Evolutionary conservation across 2,888 invertebrate genomes (phyloP).

Genomic region (Nesidiocoris tenuis): DNA sequence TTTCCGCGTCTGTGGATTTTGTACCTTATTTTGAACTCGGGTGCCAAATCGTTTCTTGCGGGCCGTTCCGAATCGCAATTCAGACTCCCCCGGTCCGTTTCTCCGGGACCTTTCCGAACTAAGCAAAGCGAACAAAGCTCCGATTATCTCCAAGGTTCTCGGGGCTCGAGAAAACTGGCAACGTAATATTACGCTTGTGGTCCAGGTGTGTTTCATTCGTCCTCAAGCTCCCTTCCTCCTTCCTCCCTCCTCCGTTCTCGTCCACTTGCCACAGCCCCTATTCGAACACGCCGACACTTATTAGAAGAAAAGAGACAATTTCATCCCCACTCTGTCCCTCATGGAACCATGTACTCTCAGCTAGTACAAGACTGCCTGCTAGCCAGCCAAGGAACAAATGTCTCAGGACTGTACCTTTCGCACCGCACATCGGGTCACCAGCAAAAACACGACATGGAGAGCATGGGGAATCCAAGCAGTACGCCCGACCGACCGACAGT

Average conservation of each 20-base stretch:
- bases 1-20: no score
- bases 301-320: neutral
- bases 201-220: neutral
- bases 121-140: no score
- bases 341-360: neutral
- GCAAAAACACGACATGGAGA: neutral
- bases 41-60: no score
- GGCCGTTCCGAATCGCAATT: no score
- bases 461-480: neutral
- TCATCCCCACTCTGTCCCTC: neutral
- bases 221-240: neutral
- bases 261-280: no score
- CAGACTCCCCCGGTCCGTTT: no score
- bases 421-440: neutral
- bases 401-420: neutral
- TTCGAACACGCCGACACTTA: neutral
- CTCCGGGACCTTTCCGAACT: no score
- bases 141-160: no score
- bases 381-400: neutral
- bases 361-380: neutral
- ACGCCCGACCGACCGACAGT: neutral
- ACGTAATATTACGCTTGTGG: neutral
- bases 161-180: no score
- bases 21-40: no score
- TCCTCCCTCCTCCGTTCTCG: neutral